These are phyloP conservation scores for Poecilia velifera DNA, from an alignment of 2,797 vertebrate species.

Conservation along the genomic window DNA sequence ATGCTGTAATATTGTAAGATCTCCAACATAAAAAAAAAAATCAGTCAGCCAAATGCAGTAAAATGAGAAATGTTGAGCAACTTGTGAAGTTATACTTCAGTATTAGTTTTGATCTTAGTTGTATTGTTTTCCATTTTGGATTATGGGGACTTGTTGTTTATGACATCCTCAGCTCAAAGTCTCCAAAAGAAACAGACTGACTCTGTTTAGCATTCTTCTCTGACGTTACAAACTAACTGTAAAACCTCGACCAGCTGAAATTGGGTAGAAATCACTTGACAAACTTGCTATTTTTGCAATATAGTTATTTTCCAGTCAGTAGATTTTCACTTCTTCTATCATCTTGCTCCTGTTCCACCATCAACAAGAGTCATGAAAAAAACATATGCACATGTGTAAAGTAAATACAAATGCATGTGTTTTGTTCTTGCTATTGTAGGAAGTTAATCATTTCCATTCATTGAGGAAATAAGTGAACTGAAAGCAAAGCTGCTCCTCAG, in stretches of 20 bases:
- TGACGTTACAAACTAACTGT: too few relatives aligned
- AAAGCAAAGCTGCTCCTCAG: conserved; percentile 46
- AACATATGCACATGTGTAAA: not conserved
- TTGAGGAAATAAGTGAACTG: conserved; percentile 47
- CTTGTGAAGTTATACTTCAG: too few relatives aligned
- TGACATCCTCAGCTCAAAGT: too few relatives aligned
- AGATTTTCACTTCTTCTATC: not conserved
- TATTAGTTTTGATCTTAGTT: too few relatives aligned
- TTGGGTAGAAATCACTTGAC: not conserved
- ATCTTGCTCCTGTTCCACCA: not conserved
- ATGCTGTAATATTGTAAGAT: too few relatives aligned
- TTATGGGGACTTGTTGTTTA: too few relatives aligned
- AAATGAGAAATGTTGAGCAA: too few relatives aligned
- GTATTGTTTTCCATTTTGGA: too few relatives aligned
- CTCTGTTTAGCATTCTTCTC: too few relatives aligned
- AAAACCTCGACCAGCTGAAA: not conserved
- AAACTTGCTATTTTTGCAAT: not conserved
- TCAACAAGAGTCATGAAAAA: not conserved
- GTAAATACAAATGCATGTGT: conserved; percentile 3
- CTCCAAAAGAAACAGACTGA: too few relatives aligned
- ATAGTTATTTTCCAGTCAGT: not conserved
- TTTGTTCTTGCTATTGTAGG: conserved; percentile 9
- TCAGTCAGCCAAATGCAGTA: too few relatives aligned
- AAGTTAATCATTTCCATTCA: conserved; percentile 24
- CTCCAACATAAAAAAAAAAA: too few relatives aligned